Evolutionary conservation across 2,888 invertebrate genomes (phyloP), one percentile per base, ranked within the genome.

Genomic region (Mesorhabditis spiculigera): DNA sequence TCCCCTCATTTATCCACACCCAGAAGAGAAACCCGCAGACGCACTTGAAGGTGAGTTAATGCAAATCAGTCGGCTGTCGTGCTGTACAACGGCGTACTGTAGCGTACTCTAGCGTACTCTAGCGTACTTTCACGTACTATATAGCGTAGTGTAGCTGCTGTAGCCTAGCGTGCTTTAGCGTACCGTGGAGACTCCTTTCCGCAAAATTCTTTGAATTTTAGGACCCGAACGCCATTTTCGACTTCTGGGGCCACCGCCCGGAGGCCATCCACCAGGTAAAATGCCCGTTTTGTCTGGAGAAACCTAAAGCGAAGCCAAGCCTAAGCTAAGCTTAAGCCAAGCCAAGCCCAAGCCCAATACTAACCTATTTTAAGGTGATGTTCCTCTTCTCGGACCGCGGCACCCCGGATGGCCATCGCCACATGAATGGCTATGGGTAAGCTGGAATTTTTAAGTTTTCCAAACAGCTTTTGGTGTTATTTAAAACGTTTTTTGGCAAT

Each of bases 1-100:
- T 97, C 88, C 93, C 95, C 10, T 93, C 92, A 85, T 95, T 97
- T 85, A 94, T 97, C 82, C 96, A 96, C 87, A 94, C 95, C 0
- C 95, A 95, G 87, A 97, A 96, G 87, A 90, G 96, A 77, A 96
- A 97, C 86, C 97, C 97, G 0, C 91, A 84, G 41, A 90, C 90
- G 1, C 87, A 89, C 82, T 88, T 95, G 63, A 94, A 93, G n/a
- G n/a, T n/a, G n/a, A n/a, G n/a, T n/a, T n/a, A n/a, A n/a, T n/a
- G n/a, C n/a, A n/a, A n/a, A n/a, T n/a, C n/a, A n/a, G n/a, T n/a
- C n/a, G n/a, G n/a, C n/a, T n/a, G n/a, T n/a, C n/a, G n/a, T n/a
- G n/a, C n/a, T n/a, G n/a, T n/a, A n/a, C n/a, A n/a, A n/a, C n/a
- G n/a, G n/a, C n/a, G n/a, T n/a, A n/a, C n/a, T n/a, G n/a, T n/a